A percentile compares a stretch with the other conserved stretches of the same genome.
These are phyloP conservation scores for Tachypleus tridentatus DNA, from an alignment of 1,140 invertebrate genomes.

Conservation along the genomic window DNA sequence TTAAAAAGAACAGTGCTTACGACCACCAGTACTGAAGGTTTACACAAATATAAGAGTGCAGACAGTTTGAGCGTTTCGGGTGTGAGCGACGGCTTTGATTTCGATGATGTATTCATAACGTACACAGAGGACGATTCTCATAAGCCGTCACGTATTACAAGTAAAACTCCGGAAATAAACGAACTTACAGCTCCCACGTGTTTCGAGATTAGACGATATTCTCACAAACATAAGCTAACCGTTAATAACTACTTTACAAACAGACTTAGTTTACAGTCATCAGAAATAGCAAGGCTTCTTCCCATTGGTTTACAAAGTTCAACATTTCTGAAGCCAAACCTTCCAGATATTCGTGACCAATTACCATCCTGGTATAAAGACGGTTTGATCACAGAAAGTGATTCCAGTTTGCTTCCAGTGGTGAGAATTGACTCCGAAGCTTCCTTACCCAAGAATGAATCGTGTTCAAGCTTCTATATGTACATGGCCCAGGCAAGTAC, in stretches of 20 bases:
- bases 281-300: not conserved
- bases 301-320: not conserved
- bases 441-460: not conserved
- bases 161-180: not conserved
- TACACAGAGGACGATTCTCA: slow-evolving; percentile 22
- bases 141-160: not conserved
- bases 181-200: not conserved
- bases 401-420: not conserved
- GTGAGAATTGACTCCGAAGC: not conserved
- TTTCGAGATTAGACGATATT: not conserved
- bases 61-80: slow-evolving; percentile 18
- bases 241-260: no score
- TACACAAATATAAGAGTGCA: slow-evolving; percentile 2
- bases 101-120: slow-evolving; percentile 23
- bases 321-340: not conserved
- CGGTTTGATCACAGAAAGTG: slow-evolving; percentile 8
- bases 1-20: no score
- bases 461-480: not conserved
- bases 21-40: not conserved
- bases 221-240: not conserved
- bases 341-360: slow-evolving; percentile 10
- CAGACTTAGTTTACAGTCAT: slow-evolving; percentile 4
- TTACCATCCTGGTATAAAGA: slow-evolving; percentile 12
- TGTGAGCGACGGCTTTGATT: slow-evolving; percentile 23
- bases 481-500: not conserved